A percentile compares a stretch with the other conserved stretches of the same genome.
These are phyloP conservation scores for Ailurus styani DNA, from an alignment of 2,113 vertebrate genomes.

Conservation along the genomic window DNA sequence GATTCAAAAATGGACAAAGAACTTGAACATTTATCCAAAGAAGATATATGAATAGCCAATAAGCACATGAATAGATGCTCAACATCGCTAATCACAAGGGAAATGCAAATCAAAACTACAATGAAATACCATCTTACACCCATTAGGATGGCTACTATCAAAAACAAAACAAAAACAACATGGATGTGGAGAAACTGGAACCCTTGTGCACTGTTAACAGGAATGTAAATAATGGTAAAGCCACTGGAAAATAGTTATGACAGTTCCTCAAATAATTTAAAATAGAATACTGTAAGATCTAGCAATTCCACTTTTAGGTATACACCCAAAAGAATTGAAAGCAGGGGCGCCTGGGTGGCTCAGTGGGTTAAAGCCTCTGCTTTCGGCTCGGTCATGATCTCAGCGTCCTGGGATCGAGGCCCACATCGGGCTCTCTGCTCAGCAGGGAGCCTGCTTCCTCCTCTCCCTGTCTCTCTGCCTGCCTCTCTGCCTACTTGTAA, in stretches of 20 bases:
- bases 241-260: neutral
- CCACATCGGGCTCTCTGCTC: too few species aligned
- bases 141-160: neutral
- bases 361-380: too few species aligned
- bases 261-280: neutral
- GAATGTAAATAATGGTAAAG: neutral
- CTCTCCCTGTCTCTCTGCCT: too few species aligned
- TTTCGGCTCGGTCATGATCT: too few species aligned
- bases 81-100: neutral
- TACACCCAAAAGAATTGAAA: neutral
- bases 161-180: neutral
- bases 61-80: neutral
- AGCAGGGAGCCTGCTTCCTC: too few species aligned
- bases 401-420: too few species aligned
- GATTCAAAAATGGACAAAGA: constrained; percentile 22
- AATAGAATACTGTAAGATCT: neutral
- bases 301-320: neutral
- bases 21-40: neutral
- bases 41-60: neutral
- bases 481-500: too few species aligned
- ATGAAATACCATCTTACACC: neutral
- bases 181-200: neutral
- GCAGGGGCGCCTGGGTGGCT: too few species aligned
- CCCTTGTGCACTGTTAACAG: neutral
- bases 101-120: neutral